phyloP scores from a whole-genome alignment of 1,140 invertebrate species.

The Antheraea pernyi region DNA sequence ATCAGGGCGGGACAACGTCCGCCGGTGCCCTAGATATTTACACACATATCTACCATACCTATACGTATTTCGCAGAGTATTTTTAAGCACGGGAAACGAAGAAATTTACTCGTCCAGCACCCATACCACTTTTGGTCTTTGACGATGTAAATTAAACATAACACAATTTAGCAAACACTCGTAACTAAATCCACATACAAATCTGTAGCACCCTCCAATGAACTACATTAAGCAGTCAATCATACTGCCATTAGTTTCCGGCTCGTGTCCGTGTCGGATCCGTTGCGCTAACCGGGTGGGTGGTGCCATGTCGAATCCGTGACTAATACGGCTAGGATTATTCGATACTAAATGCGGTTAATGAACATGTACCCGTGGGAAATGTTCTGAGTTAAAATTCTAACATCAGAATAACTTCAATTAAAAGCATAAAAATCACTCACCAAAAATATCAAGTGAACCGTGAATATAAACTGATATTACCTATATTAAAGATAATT shows the following conservation, averaged over 20 bases:
- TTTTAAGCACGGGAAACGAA: neutral
- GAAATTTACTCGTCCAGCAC: neutral
- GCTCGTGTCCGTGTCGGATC: slow-evolving; percentile 18
- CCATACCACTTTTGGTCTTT: too few species aligned
- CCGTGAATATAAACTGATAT: too few species aligned
- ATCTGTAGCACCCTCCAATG: slow-evolving; percentile 3
- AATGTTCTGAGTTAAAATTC: neutral
- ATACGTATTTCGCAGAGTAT: too few species aligned
- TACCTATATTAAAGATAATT: too few species aligned
- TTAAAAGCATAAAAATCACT: neutral
- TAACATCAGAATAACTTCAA: neutral
- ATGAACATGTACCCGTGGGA: slow-evolving; percentile 8
- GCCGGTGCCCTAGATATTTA: too few species aligned
- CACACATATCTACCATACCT: too few species aligned
- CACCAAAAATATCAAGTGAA: too few species aligned
- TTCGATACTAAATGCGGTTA: slow-evolving; percentile 1
- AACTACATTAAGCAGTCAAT: slow-evolving; percentile 55
- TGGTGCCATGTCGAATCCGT: slow-evolving; percentile 48
- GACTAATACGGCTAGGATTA: slow-evolving; percentile 17
- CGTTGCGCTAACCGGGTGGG: slow-evolving; percentile 51
- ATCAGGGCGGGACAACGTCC: too few species aligned
- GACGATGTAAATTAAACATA: neutral
- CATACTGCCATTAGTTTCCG: slow-evolving; percentile 56
- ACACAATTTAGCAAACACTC: slow-evolving; percentile 3
- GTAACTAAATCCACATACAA: slow-evolving; percentile 4